Percentiles rank a stretch among this genome's conserved stretches.
These are phyloP conservation scores for Teleogryllus occipitalis DNA, from an alignment of 1,140 invertebrate species.

Conservation along the genomic window DNA sequence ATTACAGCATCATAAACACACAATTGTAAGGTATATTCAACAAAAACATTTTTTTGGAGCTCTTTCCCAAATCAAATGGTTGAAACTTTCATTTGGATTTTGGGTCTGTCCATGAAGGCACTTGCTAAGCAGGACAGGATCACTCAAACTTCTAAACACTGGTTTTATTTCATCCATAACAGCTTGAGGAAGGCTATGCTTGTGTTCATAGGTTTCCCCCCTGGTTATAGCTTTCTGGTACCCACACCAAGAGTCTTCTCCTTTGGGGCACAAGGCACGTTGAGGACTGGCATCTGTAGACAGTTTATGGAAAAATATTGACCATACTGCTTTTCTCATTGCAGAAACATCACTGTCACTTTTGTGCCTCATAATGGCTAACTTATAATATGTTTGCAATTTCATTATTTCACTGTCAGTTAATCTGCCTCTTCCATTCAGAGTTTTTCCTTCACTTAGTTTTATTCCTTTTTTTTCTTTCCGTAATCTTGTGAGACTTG, in stretches of 20 bases:
- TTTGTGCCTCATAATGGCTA: conserved; percentile 21
- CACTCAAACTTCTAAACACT: conserved; percentile 14
- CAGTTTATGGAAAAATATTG: conserved; percentile 23
- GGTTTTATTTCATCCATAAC: conserved; percentile 22
- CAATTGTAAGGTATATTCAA: conserved; percentile 11
- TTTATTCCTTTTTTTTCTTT: not conserved
- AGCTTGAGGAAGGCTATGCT: too few species aligned
- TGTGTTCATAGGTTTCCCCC: not conserved
- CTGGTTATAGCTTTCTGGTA: not conserved
- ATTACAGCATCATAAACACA: conserved; percentile 12
- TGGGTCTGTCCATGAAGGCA: conserved; percentile 20
- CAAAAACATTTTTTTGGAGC: conserved; percentile 20
- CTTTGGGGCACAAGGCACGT: conserved; percentile 15
- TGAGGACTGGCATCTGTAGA: conserved; percentile 25
- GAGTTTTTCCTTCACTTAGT: not conserved
- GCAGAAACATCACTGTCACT: conserved; percentile 12
- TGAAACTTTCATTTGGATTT: conserved; percentile 22
- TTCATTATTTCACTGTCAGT: conserved; percentile 18
- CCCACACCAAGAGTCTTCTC: not conserved
- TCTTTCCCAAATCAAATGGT: conserved; percentile 23
- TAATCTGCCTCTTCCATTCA: conserved; percentile 12
- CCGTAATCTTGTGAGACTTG: conserved; percentile 17
- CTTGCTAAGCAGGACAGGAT: conserved; percentile 14
- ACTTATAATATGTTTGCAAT: conserved; percentile 22
- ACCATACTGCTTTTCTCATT: too few species aligned